Conservation (phyloP, 2,797 vertebrate genomes). For the Menidia menidia region DNA sequence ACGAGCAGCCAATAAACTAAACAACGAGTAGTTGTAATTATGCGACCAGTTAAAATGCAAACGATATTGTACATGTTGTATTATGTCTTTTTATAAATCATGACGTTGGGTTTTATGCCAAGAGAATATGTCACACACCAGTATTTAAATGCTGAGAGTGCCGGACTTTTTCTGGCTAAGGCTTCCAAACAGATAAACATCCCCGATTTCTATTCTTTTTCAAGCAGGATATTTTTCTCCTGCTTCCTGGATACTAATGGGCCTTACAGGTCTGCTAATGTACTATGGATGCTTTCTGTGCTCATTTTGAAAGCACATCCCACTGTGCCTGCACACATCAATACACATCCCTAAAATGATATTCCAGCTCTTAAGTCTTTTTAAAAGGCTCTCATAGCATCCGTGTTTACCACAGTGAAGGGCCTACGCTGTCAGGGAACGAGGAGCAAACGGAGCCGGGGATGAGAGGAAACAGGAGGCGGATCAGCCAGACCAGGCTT, state of each 20-base stretch:
- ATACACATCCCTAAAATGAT: slow-evolving; percentile 35
- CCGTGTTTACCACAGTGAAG: slow-evolving; percentile 56
- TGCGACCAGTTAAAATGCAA: no score
- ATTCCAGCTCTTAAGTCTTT: slow-evolving; percentile 53
- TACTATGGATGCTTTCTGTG: slow-evolving; percentile 44
- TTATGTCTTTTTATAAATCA: no score
- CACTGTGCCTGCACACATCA: slow-evolving; percentile 19
- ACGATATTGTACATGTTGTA: no score
- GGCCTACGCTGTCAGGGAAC: slow-evolving; percentile 28
- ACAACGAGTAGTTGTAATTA: no score
- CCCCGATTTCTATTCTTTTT: slow-evolving; percentile 16
- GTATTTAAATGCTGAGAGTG: no score
- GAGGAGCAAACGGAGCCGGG: slow-evolving; percentile 16
- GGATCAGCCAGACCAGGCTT: slow-evolving; percentile 56
- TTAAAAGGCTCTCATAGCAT: slow-evolving; percentile 65
- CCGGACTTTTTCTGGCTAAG: neutral
- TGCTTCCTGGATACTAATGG: slow-evolving; percentile 53
- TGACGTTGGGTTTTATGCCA: no score
- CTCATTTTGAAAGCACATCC: slow-evolving; percentile 22
- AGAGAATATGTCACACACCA: neutral
- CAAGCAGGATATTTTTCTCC: neutral
- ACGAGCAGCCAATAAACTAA: no score
- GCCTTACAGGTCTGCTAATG: slow-evolving; percentile 53
- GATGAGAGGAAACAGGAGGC: slow-evolving; percentile 45
- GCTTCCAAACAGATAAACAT: slow-evolving; percentile 25